Base-by-base conservation (phyloP, 2,113 vertebrate genomes). In the Gopherus flavomarginatus region DNA sequence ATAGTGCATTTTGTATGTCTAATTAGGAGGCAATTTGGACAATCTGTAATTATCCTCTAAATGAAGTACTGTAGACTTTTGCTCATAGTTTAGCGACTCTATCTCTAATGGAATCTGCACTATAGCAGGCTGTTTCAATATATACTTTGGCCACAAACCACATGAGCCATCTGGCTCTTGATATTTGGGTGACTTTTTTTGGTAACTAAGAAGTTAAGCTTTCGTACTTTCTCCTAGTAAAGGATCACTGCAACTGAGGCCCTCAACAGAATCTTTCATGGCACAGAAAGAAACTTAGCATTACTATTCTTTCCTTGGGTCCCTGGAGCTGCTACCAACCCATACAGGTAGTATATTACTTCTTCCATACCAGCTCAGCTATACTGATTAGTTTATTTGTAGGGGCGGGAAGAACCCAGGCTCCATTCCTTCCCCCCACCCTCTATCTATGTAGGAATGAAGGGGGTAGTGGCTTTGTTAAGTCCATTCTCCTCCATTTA, bases 391-490 rank as follows among this genome's bases (percentile, higher is more conserved):
- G 5, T 47, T 38, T 72, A 38, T 38, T 72, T 38, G 27, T 16
- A 2, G 5, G 21, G 3, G 14, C 8, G 13, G 22, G 75, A 47
- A 47, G 42, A 47, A 78, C 11, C 42, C 38, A 38, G 42, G 42
- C 11, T 26, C 87, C 87, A 65, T 82, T 17, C 50, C 86, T 35
- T 21, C 17, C 11, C 52, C 4, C 0, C 77, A 6, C 35, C 10
- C n/a, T 31, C 49, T 47, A 4, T 2, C 21, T 42, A 62, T 31
- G 1, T 0, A 0, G 8, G 26, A 6, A 69, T 42, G 19, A 17
- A 47, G n/a, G 22, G 13, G 31, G 27, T 8, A 19, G 21, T 17
- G 44, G 16, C 9, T 1, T 0, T 5, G 5, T n/a, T 47, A 21
- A 57, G 5, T 72, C 35, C 2, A 11, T 50, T 82, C 29, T 81